phyloP scores from a whole-genome alignment of 2,113 vertebrate genomes.

The Alligator sinensis region DNA sequence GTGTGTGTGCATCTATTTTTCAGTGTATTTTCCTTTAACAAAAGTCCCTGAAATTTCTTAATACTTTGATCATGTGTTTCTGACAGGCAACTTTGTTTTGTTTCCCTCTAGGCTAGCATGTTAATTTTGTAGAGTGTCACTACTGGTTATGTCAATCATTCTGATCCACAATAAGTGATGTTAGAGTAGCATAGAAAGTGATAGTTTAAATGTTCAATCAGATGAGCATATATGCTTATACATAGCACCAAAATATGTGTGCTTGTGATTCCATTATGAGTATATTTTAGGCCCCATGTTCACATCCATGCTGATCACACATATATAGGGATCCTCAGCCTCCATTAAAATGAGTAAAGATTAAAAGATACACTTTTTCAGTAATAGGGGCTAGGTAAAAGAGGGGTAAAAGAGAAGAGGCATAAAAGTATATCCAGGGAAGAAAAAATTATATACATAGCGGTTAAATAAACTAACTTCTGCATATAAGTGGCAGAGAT shows the following conservation, averaged over 20 bases:
- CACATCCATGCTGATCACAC: background rate
- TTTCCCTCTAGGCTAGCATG: constrained; percentile 8
- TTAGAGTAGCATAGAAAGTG: constrained; percentile 10
- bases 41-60: constrained; percentile 23
- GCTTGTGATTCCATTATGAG: background rate
- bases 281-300: background rate
- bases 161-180: background rate
- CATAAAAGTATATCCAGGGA: background rate
- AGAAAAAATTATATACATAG: background rate
- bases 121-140: constrained; percentile 28
- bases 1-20: background rate
- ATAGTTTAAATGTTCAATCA: constrained; percentile 45
- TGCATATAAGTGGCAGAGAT: background rate
- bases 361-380: background rate
- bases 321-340: background rate
- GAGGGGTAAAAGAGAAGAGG: background rate
- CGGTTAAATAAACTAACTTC: background rate
- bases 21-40: constrained; percentile 48
- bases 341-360: no score
- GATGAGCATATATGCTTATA: constrained; percentile 22
- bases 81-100: constrained; percentile 45
- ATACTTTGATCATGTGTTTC: constrained; percentile 52
- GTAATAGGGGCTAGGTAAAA: background rate
- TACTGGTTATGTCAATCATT: constrained; percentile 47
- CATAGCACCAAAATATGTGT: background rate